These are phyloP conservation scores for Drosophila peninsularis DNA, from an alignment of 2,888 invertebrate species.

Conservation along the genomic window DNA sequence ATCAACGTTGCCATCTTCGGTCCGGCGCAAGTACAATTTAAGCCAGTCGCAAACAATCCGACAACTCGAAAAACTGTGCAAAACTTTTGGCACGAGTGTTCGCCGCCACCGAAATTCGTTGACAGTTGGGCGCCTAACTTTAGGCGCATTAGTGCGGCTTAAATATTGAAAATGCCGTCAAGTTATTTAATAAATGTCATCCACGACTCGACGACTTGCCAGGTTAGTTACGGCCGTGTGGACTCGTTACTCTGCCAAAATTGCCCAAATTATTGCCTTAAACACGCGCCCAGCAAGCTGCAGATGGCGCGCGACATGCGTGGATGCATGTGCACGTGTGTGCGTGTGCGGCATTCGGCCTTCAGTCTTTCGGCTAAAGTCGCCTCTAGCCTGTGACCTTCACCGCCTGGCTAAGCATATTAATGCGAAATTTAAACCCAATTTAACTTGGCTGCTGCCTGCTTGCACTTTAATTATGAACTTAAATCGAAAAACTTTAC, in stretches of 20 bases:
- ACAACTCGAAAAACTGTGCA: conserved; percentile 57
- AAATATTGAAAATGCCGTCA: conserved; percentile 74
- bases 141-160: conserved; percentile 66
- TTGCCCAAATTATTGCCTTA: conserved; percentile 70
- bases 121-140: conserved; percentile 72
- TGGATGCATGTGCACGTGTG: background rate
- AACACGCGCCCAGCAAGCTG: conserved; percentile 53
- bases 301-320: background rate
- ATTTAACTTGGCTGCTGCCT: conserved; percentile 65
- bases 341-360: conserved; percentile 12
- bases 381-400: conserved; percentile 60
- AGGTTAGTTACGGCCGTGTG: conserved; percentile 50
- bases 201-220: conserved; percentile 39
- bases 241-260: conserved; percentile 41
- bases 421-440: conserved; percentile 74
- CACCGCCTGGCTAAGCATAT: conserved; percentile 51
- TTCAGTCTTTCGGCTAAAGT: conserved; percentile 25
- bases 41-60: conserved; percentile 57
- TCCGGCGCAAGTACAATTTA: conserved; percentile 52
- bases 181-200: conserved; percentile 78
- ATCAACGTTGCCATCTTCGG: conserved; percentile 25
- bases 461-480: conserved; percentile 75
- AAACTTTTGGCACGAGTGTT: conserved; percentile 59
- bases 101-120: conserved; percentile 54
- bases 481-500: conserved; percentile 79